Evolutionary conservation across 2,113 vertebrate genomes (phyloP).

Genomic region (Megaceryle torquata): DNA sequence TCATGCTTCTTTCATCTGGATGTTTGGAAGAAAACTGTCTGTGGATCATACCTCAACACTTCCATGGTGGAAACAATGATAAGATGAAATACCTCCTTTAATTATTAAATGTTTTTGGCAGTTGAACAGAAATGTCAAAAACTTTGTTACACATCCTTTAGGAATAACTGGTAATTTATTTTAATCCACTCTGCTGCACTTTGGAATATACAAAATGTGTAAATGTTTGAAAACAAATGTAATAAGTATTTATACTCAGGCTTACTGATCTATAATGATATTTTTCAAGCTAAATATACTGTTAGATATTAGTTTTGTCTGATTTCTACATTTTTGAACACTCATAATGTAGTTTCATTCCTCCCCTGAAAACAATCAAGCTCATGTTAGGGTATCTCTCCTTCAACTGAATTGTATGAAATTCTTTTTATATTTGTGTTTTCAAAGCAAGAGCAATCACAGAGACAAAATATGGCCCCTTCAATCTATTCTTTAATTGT

Average conservation of each 20-base stretch:
- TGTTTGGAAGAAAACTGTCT: not conserved
- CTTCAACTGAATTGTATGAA: not conserved
- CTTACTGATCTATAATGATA: not conserved
- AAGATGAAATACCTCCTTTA: not conserved
- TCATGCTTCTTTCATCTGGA: not conserved
- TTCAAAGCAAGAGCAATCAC: not conserved
- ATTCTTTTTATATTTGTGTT: not conserved
- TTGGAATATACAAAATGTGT: not conserved
- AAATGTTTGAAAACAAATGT: not conserved
- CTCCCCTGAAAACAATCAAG: not conserved
- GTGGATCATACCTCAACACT: not conserved
- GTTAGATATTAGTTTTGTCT: not conserved
- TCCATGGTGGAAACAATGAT: not conserved
- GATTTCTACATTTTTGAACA: not conserved
- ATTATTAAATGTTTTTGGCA: not conserved
- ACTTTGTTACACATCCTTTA: not conserved
- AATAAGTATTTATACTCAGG: not conserved
- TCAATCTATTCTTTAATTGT: not conserved
- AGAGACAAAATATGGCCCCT: not conserved
- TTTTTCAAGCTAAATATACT: not conserved
- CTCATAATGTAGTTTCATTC: not conserved
- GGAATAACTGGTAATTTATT: conserved; percentile 14
- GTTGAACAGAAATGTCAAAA: not conserved
- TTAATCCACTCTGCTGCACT: not conserved
- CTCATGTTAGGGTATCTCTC: not conserved